Evolutionary conservation across 2,797 vertebrate genomes (phyloP).

Genomic region (Sebastes hubbsi): DNA sequence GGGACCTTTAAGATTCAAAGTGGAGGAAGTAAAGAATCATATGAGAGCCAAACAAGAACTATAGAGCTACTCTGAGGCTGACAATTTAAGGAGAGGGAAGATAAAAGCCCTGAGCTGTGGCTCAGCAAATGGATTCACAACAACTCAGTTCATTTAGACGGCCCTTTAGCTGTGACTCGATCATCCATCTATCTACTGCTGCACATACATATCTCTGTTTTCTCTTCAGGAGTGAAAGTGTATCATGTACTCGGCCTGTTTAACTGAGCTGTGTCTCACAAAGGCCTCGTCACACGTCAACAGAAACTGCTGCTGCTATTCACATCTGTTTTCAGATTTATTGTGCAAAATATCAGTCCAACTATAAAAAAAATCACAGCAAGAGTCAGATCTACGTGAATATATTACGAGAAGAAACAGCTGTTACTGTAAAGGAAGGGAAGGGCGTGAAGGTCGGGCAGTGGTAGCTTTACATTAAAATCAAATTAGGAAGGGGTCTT

Average conservation of each 20-base stretch:
- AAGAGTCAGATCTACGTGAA: background rate
- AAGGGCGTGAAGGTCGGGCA: too few relatives aligned
- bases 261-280: background rate
- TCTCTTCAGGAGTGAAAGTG: background rate
- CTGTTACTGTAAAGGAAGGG: too few relatives aligned
- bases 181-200: background rate
- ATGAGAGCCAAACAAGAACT: conserved; percentile 9
- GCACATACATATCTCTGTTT: background rate
- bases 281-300: background rate
- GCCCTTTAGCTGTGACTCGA: background rate
- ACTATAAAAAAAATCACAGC: background rate
- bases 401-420: background rate
- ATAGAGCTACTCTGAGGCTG: conserved; percentile 3
- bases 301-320: background rate
- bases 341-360: too few relatives aligned
- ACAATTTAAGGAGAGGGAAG: conserved; percentile 13
- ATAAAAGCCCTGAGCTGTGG: conserved; percentile 8
- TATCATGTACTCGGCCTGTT: background rate
- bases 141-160: conserved; percentile 1
- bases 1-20: conserved; percentile 34
- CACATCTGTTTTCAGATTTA: background rate
- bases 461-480: background rate
- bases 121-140: conserved; percentile 21
- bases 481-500: background rate
- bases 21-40: conserved; percentile 18